Evolutionary conservation across 2,888 invertebrate genomes (phyloP).

Genomic region (Netelia melanura): DNA sequence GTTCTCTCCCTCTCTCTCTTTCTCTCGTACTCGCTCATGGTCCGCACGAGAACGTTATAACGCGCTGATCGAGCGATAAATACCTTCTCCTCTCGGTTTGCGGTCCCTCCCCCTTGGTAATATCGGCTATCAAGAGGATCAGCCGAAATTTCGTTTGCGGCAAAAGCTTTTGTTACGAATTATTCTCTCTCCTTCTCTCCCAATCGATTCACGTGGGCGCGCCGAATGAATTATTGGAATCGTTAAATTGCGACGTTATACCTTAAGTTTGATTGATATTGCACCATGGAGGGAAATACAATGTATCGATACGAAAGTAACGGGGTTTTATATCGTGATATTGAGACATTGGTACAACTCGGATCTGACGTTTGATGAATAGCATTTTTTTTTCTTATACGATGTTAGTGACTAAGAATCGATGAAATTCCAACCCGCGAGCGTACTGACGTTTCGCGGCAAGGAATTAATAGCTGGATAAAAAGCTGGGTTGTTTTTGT

Average conservation of each 20-base stretch:
- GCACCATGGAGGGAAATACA: background rate
- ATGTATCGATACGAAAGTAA: background rate
- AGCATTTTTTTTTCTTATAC: too few species aligned
- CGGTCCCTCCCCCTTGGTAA: slow-evolving; percentile 29
- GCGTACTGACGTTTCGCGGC: too few species aligned
- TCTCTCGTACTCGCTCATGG: background rate
- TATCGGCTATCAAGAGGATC: slow-evolving; percentile 60
- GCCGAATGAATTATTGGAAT: background rate
- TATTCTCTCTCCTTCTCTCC: background rate
- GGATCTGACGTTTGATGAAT: too few species aligned
- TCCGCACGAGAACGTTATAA: slow-evolving; percentile 50
- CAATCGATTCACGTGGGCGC: background rate
- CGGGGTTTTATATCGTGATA: too few species aligned
- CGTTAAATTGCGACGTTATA: slow-evolving; percentile 3
- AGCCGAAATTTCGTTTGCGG: slow-evolving; percentile 36
- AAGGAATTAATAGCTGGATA: too few species aligned
- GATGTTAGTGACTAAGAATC: too few species aligned
- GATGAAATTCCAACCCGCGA: too few species aligned
- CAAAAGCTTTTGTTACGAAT: slow-evolving; percentile 20
- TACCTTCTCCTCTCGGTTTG: slow-evolving; percentile 35
- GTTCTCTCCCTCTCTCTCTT: slow-evolving; percentile 5
- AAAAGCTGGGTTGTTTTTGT: too few species aligned
- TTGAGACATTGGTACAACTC: too few species aligned
- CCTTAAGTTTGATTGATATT: background rate
- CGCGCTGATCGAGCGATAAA: slow-evolving; percentile 62